Evolutionary conservation across 2,888 invertebrate genomes (phyloP).

Genomic region (Orthonychiurus folsomi): DNA sequence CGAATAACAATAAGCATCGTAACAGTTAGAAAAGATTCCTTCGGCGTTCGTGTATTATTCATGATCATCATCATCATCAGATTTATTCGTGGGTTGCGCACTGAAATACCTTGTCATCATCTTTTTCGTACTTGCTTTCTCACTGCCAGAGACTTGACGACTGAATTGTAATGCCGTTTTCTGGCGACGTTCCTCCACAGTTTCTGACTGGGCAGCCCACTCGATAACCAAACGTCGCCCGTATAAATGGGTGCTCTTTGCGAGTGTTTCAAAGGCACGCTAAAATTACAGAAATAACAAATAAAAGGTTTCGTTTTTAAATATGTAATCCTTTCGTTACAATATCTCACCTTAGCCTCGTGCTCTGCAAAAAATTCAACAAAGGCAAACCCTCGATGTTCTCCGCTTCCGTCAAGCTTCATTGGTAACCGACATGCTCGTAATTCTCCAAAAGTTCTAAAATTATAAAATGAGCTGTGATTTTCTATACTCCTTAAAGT

Average conservation of each 20-base stretch:
- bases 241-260: constrained; percentile 94
- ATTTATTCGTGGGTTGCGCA: constrained; percentile 10
- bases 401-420: constrained; percentile 68
- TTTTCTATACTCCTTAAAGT: no score
- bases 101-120: constrained; percentile 27
- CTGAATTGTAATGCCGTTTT: constrained; percentile 65
- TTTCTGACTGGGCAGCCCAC: constrained; percentile 76
- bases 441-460: constrained; percentile 83
- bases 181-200: constrained; percentile 70
- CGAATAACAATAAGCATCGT: no score
- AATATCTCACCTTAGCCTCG: constrained; percentile 77
- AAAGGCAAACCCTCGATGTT: constrained; percentile 93
- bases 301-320: neutral
- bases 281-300: constrained; percentile 44
- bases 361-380: constrained; percentile 80
- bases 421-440: constrained; percentile 82
- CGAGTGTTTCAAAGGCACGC: constrained; percentile 85
- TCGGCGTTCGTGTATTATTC: no score
- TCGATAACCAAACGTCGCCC: constrained; percentile 89
- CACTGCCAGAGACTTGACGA: constrained; percentile 17
- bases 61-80: constrained; percentile 16
- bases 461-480: constrained; percentile 41
- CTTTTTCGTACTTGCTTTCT: constrained; percentile 24
- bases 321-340: neutral
- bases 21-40: no score